Conservation (phyloP, 2,113 vertebrate genomes). For the Gymnobelideus leadbeateri region DNA sequence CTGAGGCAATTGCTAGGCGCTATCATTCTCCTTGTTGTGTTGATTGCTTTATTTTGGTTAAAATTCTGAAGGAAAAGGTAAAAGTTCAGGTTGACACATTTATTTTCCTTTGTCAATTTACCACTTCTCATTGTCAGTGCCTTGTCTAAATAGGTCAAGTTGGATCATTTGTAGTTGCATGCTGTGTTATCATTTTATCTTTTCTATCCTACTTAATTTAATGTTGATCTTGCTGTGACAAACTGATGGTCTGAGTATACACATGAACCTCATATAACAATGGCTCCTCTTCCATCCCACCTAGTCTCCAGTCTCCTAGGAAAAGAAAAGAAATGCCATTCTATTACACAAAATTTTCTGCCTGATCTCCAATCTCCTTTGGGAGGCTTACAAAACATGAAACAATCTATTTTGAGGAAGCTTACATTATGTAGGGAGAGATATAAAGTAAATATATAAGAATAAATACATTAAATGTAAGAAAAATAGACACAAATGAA, state of each 20-base stretch:
- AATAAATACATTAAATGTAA: not conserved
- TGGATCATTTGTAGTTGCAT: not conserved
- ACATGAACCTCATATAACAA: not conserved
- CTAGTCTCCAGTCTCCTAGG: not conserved
- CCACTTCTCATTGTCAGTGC: not conserved
- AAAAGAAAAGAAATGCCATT: not conserved
- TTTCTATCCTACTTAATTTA: not conserved
- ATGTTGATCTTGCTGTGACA: not conserved
- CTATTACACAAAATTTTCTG: not conserved
- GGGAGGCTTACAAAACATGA: not conserved
- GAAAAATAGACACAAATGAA: not conserved
- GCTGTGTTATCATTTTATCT: not conserved
- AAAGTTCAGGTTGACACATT: not conserved
- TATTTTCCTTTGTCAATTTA: not conserved
- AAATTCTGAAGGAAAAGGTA: not conserved
- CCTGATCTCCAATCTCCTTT: not conserved
- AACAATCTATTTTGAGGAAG: not conserved
- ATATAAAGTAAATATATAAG: not conserved
- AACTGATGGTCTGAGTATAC: not conserved
- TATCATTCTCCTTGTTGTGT: not conserved
- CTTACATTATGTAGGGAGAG: not conserved
- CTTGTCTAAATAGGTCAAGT: not conserved
- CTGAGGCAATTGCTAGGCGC: not conserved
- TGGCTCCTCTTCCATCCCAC: not conserved
- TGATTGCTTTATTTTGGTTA: not conserved